Evolutionary conservation across 2,888 invertebrate species (phyloP), one percentile per base, ranked within the genome.

Genomic region (Dyspetes luteomarginatus): DNA sequence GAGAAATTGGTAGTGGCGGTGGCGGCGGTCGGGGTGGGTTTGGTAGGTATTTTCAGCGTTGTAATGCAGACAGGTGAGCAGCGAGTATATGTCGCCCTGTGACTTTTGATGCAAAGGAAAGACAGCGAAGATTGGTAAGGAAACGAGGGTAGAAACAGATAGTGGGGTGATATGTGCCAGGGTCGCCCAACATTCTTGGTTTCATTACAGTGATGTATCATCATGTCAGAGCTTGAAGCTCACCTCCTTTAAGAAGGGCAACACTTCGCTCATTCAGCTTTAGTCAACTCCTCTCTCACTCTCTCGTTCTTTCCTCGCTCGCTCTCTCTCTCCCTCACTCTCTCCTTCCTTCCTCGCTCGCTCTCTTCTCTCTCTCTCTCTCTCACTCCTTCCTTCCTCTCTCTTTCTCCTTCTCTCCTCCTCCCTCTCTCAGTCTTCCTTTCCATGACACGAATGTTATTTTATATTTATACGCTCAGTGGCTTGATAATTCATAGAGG

Each of bases 161-260:
- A 62, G 26, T 43, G 64, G 43, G 19, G 15, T 9, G 30, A 15
- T 56, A 12, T 50, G 28, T 9, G 15, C 36, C 45, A 36, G 30
- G 58, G 60, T 60, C 64, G 52, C 72, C 43, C 65, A 75, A 24
- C 24, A 19, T 26, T 45, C 58, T 65, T 60, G 58, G 69, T 81
- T 81, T 82, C 80, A 90, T 90, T 88, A 87, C 85, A 85, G 86
- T 85, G 86, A 90, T 89, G 87, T 87, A 87, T 89, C 87, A 88
- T 89, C 88, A 88, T 84, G 88, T 87, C 86, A 86, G 85, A 82
- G 80, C 79, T 22, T 65, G 36, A 80, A 67, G 71, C 73, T 26
- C 30, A n/a, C 68, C 80, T 56, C 73, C 56, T 48, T 55, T 43
- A 62, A 65, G 72, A 55, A 19, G 52, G 55, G 45, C 43, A 69